Base-by-base conservation (phyloP, 1,140 invertebrate genomes). In the Aphidius ervi region DNA sequence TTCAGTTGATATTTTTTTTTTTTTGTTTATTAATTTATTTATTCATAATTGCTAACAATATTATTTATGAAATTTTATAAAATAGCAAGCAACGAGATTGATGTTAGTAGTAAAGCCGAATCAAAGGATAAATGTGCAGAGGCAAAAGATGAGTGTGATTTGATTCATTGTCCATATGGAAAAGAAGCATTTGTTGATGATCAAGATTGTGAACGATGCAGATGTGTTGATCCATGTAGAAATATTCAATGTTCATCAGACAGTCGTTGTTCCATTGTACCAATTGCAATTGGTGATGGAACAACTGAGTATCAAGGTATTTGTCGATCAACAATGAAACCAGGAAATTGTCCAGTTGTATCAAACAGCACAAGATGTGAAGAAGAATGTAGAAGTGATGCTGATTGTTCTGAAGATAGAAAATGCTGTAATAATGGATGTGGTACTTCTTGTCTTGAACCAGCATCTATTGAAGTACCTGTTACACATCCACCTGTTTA, bases 341-440 rank as follows among this genome's bases (percentile, higher is more conserved):
- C 82, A 2, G 93, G 93, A 3, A 73, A 75, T 7, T 95, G 93
- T 73, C 92, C 93, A 7, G 72, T 64, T 43, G 71, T 83, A 23
- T 74, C 80, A 4, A 76, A 69, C 54, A 77, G 74, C 37, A 75
- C 71, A 3, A 73, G 77, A 52, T 94, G 92, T 70, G 82, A 83
- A 8, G 75, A 81, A 10, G 87, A 92, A 70, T 95, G 93, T 72
- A 76, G 82, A 53, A 85, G 84, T n/a, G 93, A 96, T 74, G 88
- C 90, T 0, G 91, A 95, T 67, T 96, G 93, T 75, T 70, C 82
- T 5, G 85, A 83, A 37, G 84, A 86, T 6, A 81, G 83, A 65
- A 95, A 95, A 74, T 95, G 93, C 76, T 96, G 93, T 71, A 78
- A 77, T 55, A 88, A 85, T 66, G 90, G 88, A 45, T 95, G 93